Evolutionary conservation across 2,113 vertebrate genomes (phyloP).

Genomic region (Megaceryle maxima): DNA sequence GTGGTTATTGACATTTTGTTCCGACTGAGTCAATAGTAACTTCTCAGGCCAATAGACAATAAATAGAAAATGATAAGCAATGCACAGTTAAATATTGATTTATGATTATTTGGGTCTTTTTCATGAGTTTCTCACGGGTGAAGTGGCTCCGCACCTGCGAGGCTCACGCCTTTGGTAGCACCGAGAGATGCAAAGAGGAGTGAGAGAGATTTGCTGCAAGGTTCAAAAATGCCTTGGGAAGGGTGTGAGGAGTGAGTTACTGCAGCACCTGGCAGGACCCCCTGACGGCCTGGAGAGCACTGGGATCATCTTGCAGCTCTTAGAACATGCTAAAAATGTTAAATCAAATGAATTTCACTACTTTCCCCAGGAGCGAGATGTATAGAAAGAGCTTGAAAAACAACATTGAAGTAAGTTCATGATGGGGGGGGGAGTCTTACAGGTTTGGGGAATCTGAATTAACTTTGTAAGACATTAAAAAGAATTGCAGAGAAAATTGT

Average conservation of each 20-base stretch:
- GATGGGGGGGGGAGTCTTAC: not conserved
- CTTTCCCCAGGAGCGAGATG: accelerated
- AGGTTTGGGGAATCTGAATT: not conserved
- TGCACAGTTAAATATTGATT: slow-evolving; percentile 48
- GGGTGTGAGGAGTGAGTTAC: not conserved
- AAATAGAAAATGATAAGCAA: slow-evolving; percentile 41
- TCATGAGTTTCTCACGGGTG: slow-evolving; percentile 11
- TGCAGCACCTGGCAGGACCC: not conserved
- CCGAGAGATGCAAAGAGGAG: not conserved
- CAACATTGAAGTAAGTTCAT: not conserved
- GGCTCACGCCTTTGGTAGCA: accelerated
- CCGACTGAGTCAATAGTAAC: slow-evolving; percentile 37
- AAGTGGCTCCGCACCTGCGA: not conserved
- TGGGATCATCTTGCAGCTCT: not conserved
- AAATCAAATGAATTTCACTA: not conserved
- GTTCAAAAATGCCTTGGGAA: not conserved
- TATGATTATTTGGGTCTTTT: slow-evolving; percentile 50
- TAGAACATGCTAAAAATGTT: not conserved
- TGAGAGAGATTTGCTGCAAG: not conserved
- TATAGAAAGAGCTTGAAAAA: not conserved
- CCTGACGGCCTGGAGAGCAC: not conserved
- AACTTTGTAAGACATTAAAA: not conserved
- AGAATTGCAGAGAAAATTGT: not conserved
- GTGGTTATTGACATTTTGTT: slow-evolving; percentile 37
- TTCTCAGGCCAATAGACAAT: slow-evolving; percentile 45